Evolutionary conservation across 2,797 vertebrate species (phyloP).

Genomic region (Coluber constrictor): DNA sequence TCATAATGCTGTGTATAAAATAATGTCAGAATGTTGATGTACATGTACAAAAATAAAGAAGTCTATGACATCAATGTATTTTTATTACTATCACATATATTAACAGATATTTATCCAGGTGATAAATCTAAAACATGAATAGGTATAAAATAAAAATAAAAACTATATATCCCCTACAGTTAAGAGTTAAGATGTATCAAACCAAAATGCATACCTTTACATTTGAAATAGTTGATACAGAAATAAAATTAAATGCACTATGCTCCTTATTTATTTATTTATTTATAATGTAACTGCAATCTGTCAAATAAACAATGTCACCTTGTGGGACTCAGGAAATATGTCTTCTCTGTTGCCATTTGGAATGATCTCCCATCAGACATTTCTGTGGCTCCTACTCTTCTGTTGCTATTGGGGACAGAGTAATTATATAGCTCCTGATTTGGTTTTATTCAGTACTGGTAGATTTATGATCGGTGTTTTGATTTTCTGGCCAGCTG

Average conservation of each 20-base stretch:
- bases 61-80: background rate
- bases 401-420: background rate
- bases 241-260: background rate
- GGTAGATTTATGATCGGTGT: background rate
- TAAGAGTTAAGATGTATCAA: background rate
- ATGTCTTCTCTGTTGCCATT: background rate
- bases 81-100: background rate
- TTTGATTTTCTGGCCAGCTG: background rate
- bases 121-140: background rate
- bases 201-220: background rate
- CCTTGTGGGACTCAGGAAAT: background rate
- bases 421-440: background rate
- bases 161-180: background rate
- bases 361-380: background rate
- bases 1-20: conserved; percentile 5
- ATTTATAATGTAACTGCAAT: background rate
- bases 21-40: background rate
- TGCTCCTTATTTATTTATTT: background rate
- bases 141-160: background rate
- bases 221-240: background rate
- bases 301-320: background rate
- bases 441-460: background rate
- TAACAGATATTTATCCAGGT: background rate
- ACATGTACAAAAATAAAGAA: conserved; percentile 16
- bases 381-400: background rate